These are phyloP conservation scores for Brachycybe producta DNA, from an alignment of 2,888 invertebrate genomes.

Conservation along the genomic window DNA sequence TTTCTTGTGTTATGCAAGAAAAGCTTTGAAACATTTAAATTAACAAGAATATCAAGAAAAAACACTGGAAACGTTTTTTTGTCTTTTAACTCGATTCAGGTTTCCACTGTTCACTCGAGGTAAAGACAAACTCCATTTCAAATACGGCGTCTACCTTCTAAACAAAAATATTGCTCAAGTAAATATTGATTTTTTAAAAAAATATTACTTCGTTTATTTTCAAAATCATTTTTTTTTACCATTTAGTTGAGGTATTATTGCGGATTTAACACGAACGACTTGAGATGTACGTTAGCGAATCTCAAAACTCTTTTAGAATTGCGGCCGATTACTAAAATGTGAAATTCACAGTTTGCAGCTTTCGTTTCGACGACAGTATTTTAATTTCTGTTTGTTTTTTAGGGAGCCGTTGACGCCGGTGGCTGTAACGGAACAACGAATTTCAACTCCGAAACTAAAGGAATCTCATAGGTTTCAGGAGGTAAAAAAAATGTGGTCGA, in stretches of 20 bases:
- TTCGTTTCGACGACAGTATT: neutral
- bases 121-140: constrained; percentile 63
- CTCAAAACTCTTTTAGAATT: constrained; percentile 46
- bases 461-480: neutral
- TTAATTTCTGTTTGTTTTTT: neutral
- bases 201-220: neutral
- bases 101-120: constrained; percentile 71
- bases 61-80: neutral
- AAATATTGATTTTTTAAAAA: neutral
- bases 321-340: constrained; percentile 12
- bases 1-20: no score
- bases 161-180: constrained; percentile 87
- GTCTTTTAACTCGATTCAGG: constrained; percentile 39
- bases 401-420: neutral
- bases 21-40: constrained; percentile 1
- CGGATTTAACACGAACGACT: constrained; percentile 56
- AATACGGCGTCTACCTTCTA: constrained; percentile 78
- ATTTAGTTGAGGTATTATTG: constrained; percentile 61
- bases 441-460: neutral
- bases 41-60: neutral
- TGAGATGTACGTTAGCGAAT: constrained; percentile 63
- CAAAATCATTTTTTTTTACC: constrained; percentile 18
- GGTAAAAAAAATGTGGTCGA: neutral
- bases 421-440: neutral
- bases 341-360: neutral